Percentiles rank a stretch among this genome's conserved stretches.
phyloP scores from a whole-genome alignment of 2,888 invertebrate genomes.

The Mellilla xanthometata region DNA sequence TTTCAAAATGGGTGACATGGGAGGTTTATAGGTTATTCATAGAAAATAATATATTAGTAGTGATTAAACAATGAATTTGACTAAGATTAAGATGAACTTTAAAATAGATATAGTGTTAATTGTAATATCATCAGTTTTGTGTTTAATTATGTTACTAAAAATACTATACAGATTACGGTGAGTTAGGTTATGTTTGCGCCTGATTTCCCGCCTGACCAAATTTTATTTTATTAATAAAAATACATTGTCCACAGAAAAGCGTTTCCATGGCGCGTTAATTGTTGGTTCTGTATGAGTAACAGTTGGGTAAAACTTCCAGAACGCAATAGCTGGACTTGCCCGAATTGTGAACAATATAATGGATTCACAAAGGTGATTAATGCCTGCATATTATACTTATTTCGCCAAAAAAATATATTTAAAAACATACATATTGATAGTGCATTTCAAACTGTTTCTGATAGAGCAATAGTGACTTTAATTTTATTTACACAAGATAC shows the following conservation, averaged over 20 bases:
- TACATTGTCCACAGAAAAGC: conserved; percentile 79
- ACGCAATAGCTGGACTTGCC: conserved; percentile 90
- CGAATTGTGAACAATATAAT: conserved; percentile 93
- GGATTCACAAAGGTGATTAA: conserved; percentile 88
- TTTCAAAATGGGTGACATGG: conserved; percentile 43
- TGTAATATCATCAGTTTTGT: conserved; percentile 58
- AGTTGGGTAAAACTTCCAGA: conserved; percentile 86
- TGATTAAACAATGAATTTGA: conserved; percentile 41
- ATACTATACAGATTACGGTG: conserved; percentile 67
- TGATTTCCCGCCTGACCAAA: conserved; percentile 66
- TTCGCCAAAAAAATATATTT: too few species aligned
- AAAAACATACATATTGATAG: too few species aligned
- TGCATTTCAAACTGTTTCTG: too few species aligned
- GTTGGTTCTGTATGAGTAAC: conserved; percentile 94
- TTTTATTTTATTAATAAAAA: conserved; percentile 26
- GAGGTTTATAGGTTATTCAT: conserved; percentile 66
- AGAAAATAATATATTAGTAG: conserved; percentile 50
- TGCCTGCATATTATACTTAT: too few species aligned
- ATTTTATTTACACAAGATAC: too few species aligned
- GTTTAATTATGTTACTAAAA: conserved; percentile 64
- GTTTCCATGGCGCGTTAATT: conserved; percentile 88
- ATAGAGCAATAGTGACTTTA: too few species aligned
- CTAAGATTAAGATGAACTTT: conserved; percentile 61
- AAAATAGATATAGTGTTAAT: conserved; percentile 67
- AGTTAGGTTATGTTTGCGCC: conserved; percentile 55